Base-by-base conservation (phyloP, 2,113 vertebrate genomes). In the Saguinus midas region DNA sequence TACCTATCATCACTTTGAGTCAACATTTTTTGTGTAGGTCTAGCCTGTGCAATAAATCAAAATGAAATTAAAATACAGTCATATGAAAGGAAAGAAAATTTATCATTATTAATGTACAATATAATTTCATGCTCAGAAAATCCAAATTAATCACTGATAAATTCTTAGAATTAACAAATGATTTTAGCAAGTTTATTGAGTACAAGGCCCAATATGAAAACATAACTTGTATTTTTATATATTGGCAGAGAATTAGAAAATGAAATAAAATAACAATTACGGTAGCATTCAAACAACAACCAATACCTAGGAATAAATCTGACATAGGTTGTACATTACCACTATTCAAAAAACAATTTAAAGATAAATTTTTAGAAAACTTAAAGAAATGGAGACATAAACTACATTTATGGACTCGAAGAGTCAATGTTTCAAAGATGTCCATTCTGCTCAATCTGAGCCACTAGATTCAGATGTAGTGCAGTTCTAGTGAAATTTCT, bases 41-140 rank as follows among this genome's bases (percentile, higher is more conserved):
- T 83, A 91, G 37, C 16, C 35, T 91, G 58, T 79, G 18, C 76
- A 91, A n/a, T 43, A 93, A 87, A 83, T 95, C 21, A 91, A 93
- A 76, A 76, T 50, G 8, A 70, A 86, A 75, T 50, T 88, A 87
- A 61, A 83, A 64, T 55, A 82, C 75, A 82, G 40, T 78, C 87
- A 64, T 57, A 85, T 37, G 52, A 88, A 90, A 92, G 48, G 29
- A 92, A 91, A 95, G 48, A 90, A 82, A 90, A 57, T 16, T 45
- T 66, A 32, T 29, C 14, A 92, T 84, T 90, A 79, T 81, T 94
- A 29, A 52, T 27, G 3, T 1, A 79, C 13, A 87, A n/a, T 40
- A 57, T 57, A 78, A 78, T 55, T 64, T 55, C 82, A 7, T 57
- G 43, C 82, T 93, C 86, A 72, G 27, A 90, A 81, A 93, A 80